phyloP scores from a whole-genome alignment of 2,888 invertebrate genomes.

The Eurois occulta region DNA sequence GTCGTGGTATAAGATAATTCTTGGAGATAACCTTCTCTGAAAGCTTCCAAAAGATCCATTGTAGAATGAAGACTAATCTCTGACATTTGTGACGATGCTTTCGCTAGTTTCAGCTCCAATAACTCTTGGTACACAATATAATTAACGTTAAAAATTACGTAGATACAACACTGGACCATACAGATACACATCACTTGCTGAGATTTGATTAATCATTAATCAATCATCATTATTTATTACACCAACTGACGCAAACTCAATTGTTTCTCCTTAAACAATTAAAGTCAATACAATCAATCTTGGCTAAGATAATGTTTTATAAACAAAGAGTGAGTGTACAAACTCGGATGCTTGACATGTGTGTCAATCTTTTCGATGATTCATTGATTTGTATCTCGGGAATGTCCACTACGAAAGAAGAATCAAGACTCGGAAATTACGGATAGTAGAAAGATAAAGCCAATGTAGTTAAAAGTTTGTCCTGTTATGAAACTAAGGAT shows the following conservation, averaged over 20 bases:
- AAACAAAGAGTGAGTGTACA: constrained; percentile 36
- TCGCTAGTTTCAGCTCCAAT: background rate
- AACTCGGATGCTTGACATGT: constrained; percentile 31
- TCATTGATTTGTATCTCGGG: constrained; percentile 27
- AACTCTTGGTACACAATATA: background rate
- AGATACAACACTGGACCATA: background rate
- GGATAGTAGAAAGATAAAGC: background rate
- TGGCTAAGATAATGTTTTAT: constrained; percentile 52
- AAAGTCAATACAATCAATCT: constrained; percentile 45
- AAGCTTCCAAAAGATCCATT: background rate
- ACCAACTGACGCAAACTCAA: constrained; percentile 32
- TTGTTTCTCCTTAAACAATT: constrained; percentile 52
- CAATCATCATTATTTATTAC: constrained; percentile 22
- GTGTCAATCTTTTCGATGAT: constrained; percentile 22
- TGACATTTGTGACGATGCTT: background rate
- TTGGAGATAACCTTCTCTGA: background rate
- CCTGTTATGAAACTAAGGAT: background rate
- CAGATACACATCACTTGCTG: background rate
- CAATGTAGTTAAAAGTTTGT: background rate
- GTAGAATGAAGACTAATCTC: background rate
- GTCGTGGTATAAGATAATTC: background rate
- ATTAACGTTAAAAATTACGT: background rate
- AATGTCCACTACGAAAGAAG: constrained; percentile 2
- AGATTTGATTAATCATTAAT: constrained; percentile 15
- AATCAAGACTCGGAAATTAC: background rate